Evolutionary conservation across 2,797 vertebrate genomes (phyloP).

Genomic region (Vultur gryphus): DNA sequence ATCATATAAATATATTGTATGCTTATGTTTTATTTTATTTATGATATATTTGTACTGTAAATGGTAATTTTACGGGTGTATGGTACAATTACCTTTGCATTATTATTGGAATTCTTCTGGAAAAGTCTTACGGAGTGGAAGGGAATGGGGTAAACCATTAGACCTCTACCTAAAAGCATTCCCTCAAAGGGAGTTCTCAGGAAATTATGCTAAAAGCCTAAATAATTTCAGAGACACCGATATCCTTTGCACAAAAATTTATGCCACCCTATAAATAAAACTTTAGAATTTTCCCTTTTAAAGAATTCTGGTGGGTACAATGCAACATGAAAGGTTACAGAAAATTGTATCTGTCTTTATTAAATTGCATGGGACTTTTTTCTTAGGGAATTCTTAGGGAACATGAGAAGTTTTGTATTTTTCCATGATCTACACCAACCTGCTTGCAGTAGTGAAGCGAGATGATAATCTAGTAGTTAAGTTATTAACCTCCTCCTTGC

Average conservation of each 20-base stretch:
- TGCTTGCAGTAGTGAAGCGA: background rate
- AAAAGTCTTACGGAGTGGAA: background rate
- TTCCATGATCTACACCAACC: background rate
- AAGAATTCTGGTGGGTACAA: background rate
- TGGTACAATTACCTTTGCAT: background rate
- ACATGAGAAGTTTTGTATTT: background rate
- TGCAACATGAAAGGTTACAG: background rate
- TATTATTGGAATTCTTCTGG: background rate
- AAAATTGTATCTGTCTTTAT: background rate
- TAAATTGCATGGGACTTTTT: background rate
- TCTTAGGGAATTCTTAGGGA: background rate
- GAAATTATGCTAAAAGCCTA: background rate
- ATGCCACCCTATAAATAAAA: background rate
- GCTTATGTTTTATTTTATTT: conserved; percentile 11
- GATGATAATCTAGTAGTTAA: background rate
- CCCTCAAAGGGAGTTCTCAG: background rate
- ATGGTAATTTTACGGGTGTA: background rate
- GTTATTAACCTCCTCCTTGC: background rate
- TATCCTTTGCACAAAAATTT: background rate
- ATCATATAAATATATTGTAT: background rate
- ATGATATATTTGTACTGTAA: background rate
- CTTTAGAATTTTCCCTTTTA: background rate
- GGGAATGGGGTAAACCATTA: background rate
- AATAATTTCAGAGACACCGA: background rate
- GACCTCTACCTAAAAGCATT: background rate